These are phyloP conservation scores for Cephalotes varians DNA, from an alignment of 2,888 invertebrate species.

Conservation along the genomic window DNA sequence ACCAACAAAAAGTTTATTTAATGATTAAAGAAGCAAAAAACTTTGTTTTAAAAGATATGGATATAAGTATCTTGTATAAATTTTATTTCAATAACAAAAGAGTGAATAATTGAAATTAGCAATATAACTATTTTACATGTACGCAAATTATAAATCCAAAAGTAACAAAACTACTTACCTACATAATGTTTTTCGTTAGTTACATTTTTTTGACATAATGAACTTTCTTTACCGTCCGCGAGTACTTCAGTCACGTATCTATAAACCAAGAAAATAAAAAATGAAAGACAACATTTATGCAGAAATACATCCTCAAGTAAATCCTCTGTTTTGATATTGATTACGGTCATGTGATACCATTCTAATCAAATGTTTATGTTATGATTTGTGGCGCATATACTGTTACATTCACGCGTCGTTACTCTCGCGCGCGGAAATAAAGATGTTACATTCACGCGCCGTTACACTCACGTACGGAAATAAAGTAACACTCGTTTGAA, in stretches of 20 bases:
- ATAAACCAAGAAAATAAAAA: background rate
- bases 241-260: background rate
- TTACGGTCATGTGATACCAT: background rate
- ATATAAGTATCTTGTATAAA: background rate
- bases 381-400: background rate
- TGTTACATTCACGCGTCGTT: too few relatives aligned
- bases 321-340: background rate
- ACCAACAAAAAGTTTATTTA: conserved; percentile 14
- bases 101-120: background rate
- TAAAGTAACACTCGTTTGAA: too few relatives aligned
- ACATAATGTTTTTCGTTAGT: background rate
- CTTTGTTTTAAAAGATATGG: background rate
- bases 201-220: background rate
- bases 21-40: background rate
- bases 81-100: background rate
- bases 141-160: background rate
- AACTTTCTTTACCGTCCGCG: background rate
- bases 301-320: background rate
- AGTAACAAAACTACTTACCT: background rate
- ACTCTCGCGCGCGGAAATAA: too few relatives aligned
- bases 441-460: too few relatives aligned
- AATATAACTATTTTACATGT: background rate
- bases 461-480: too few relatives aligned
- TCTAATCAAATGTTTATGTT: background rate
- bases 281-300: background rate